Base-by-base conservation (phyloP, 2,113 vertebrate genomes). In the Paedocypris sp. region DNA sequence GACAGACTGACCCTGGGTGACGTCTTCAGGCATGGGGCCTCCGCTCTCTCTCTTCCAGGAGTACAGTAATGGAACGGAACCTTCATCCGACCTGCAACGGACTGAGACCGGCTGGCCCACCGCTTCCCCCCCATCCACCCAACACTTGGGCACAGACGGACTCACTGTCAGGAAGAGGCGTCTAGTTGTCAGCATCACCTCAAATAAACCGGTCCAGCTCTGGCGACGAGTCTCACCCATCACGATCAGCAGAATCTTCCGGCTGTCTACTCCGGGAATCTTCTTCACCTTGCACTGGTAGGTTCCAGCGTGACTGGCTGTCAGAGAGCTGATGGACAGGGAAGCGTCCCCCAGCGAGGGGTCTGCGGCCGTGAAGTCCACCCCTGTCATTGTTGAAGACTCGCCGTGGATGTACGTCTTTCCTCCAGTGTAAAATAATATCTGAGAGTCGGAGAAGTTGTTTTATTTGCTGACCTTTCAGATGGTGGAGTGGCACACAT, bases 241-340 rank as follows among this genome's bases (percentile, higher is more conserved):
- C 4, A 95, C 89, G 0, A 83, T 79, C 64, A 97, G 76, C 0
- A 88, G 82, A 68, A 93, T 78, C 59, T 87, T 90, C 9, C 72
- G 79, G 26, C 73, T 84, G 48, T 90, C 90, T 63, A 87, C 84
- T 10, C 83, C 86, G 0, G 91, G 93, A 22, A 88, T 80, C 58
- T 92, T 94, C 82, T 88, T 93, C 59, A 98, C 91, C 33, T 88
- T 88, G 62, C 93, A 96, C 74, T 91, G 89, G 31, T 91, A 97
- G 12, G 88, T 92, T 3, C 87, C 89, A 0, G 81, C 86, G 48
- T 94, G 88, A 0, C 71, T 71, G 0, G 77, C 62, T 2, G 83
- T 79, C 57, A 93, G 78, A 16, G 79, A 71, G 0, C 82, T 57
- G 16, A 97, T 80, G 19, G 76, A 83, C 32, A 96, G 88, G n/a